These are phyloP conservation scores for Thera obeliscata DNA, from an alignment of 2,888 invertebrate genomes.

Conservation along the genomic window DNA sequence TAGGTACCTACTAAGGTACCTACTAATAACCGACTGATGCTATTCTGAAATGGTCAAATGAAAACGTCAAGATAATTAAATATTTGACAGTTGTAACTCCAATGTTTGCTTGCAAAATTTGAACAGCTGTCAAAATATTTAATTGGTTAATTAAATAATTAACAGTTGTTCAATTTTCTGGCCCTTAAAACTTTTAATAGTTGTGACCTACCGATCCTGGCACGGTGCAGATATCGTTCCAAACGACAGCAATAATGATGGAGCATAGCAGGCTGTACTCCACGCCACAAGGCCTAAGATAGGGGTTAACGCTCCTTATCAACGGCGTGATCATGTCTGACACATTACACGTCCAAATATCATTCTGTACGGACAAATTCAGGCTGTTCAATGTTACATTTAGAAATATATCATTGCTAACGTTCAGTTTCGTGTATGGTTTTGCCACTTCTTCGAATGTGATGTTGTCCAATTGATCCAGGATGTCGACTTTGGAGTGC, in stretches of 20 bases:
- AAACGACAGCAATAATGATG: conserved; percentile 90
- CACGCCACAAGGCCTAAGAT: conserved; percentile 92
- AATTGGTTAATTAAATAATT: too few relatives aligned
- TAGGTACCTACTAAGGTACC: too few relatives aligned
- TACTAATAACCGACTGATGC: too few relatives aligned
- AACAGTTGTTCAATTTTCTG: too few relatives aligned
- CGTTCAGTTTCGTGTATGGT: conserved; percentile 25
- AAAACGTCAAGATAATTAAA: too few relatives aligned
- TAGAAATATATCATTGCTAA: conserved; percentile 40
- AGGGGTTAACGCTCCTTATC: conserved; percentile 88
- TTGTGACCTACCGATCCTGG: conserved; percentile 65
- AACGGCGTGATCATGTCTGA: conserved; percentile 85
- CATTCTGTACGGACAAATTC: conserved; percentile 53
- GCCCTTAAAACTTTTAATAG: too few relatives aligned
- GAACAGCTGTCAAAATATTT: too few relatives aligned
- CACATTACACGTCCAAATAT: conserved; percentile 72
- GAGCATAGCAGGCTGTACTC: conserved; percentile 93
- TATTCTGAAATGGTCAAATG: too few relatives aligned
- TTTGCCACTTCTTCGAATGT: conserved; percentile 49
- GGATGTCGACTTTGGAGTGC: conserved; percentile 53
- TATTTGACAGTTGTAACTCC: too few relatives aligned
- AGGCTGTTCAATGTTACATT: conserved; percentile 44
- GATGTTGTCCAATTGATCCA: conserved; percentile 55
- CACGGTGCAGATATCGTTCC: conserved; percentile 88
- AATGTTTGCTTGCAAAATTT: too few relatives aligned